Evolutionary conservation across 2,888 invertebrate species (phyloP).

Genomic region (Leucania comma): DNA sequence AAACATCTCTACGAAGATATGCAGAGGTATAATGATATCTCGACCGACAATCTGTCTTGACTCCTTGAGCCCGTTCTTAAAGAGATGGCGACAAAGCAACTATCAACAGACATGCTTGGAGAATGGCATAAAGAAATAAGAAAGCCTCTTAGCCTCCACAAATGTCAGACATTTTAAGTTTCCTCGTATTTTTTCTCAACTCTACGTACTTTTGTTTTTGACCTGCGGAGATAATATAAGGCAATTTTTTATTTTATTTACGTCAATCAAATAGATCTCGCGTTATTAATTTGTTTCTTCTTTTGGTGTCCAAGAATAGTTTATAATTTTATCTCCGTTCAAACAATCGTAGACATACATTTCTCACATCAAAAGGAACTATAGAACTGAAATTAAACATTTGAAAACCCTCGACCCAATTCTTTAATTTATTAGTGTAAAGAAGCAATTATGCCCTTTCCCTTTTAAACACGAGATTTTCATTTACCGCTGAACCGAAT

Average conservation of each 20-base stretch:
- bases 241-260: constrained; percentile 20
- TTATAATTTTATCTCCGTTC: background rate
- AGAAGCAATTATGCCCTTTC: too few relatives aligned
- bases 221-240: constrained; percentile 6
- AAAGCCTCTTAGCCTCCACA: constrained; percentile 30
- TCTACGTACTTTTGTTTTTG: constrained; percentile 2
- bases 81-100: constrained; percentile 56
- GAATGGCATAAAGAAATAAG: constrained; percentile 49
- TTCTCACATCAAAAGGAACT: constrained; percentile 5
- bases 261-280: constrained; percentile 24
- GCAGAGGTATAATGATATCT: constrained; percentile 55
- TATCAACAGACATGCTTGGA: constrained; percentile 49
- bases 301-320: background rate
- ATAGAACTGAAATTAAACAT: too few relatives aligned
- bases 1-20: constrained; percentile 44
- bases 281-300: background rate
- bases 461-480: too few relatives aligned
- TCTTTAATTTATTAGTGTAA: too few relatives aligned
- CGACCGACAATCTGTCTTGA: constrained; percentile 33
- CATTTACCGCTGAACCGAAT: too few relatives aligned
- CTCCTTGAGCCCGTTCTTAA: constrained; percentile 26
- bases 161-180: constrained; percentile 26
- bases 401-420: too few relatives aligned
- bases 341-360: background rate
- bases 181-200: constrained; percentile 19